Evolutionary conservation across 2,113 vertebrate species (phyloP).

Genomic region (Desmodus rotundus): DNA sequence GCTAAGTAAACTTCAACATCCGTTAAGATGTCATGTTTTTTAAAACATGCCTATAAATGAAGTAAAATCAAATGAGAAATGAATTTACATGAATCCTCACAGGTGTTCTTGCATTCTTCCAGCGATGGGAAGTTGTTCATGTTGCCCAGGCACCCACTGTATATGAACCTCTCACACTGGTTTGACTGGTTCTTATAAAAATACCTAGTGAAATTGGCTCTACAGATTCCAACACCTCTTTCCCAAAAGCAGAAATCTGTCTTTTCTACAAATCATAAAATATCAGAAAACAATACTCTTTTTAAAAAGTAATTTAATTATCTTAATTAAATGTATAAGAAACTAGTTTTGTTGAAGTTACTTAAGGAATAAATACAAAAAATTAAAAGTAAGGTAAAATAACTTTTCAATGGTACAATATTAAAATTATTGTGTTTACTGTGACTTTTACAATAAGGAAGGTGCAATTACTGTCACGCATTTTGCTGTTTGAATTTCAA

Average conservation of each 20-base stretch:
- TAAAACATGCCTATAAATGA: background rate
- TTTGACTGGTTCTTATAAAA: slow-evolving; percentile 85
- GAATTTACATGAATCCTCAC: slow-evolving; percentile 81
- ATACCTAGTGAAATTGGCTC: slow-evolving; percentile 87
- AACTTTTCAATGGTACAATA: background rate
- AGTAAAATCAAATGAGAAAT: background rate
- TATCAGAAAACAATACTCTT: background rate
- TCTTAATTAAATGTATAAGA: background rate
- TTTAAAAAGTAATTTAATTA: background rate
- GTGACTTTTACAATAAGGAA: background rate
- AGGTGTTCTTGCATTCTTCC: slow-evolving; percentile 84
- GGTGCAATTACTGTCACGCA: background rate
- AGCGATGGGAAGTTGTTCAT: slow-evolving; percentile 90
- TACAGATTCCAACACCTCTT: slow-evolving; percentile 88
- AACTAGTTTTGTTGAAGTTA: background rate
- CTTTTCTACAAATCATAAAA: slow-evolving; percentile 77
- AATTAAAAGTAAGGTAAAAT: background rate
- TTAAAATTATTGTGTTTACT: background rate
- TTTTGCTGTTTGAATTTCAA: background rate
- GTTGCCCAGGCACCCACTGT: slow-evolving; percentile 94
- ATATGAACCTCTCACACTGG: slow-evolving; percentile 87
- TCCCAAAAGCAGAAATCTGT: slow-evolving; percentile 87
- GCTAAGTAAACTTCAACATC: background rate
- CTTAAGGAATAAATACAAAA: background rate
- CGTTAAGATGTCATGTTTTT: background rate